These are phyloP conservation scores for Phortica magna DNA, from an alignment of 2,888 invertebrate species.

Conservation along the genomic window DNA sequence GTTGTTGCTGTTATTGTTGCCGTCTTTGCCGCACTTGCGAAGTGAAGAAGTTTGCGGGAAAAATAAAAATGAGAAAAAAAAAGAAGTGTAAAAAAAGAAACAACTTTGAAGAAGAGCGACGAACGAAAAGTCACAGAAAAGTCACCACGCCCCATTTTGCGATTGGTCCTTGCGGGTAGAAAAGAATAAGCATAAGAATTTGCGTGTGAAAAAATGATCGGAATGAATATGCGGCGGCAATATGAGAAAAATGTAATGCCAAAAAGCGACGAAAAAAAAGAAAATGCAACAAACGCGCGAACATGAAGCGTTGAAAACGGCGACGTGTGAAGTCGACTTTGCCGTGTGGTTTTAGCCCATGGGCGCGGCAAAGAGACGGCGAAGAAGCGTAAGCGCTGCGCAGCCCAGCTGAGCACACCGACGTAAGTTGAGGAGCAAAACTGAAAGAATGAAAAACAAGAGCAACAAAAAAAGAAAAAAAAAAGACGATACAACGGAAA, in stretches of 20 bases:
- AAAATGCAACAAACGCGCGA: not conserved
- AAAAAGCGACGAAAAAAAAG: constrained; percentile 8
- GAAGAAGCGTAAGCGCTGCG: not conserved
- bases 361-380: not conserved
- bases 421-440: not conserved
- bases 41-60: not conserved
- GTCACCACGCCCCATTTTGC: constrained; percentile 75
- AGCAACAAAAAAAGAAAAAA: not conserved
- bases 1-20: constrained; percentile 39
- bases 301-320: constrained; percentile 8
- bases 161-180: constrained; percentile 75
- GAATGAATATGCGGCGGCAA: constrained; percentile 63
- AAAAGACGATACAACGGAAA: not conserved
- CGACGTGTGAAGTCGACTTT: constrained; percentile 23
- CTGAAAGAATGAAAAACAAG: not conserved
- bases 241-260: constrained; percentile 32
- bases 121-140: constrained; percentile 8
- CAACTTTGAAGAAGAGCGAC: constrained; percentile 18
- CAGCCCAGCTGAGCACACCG: not conserved
- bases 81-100: constrained; percentile 7
- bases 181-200: constrained; percentile 76
- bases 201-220: constrained; percentile 76
- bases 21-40: constrained; percentile 32
- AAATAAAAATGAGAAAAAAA: constrained; percentile 7
- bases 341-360: not conserved